Evolutionary conservation across 2,888 invertebrate species (phyloP).

Genomic region (Teinopalpus imperialis): DNA sequence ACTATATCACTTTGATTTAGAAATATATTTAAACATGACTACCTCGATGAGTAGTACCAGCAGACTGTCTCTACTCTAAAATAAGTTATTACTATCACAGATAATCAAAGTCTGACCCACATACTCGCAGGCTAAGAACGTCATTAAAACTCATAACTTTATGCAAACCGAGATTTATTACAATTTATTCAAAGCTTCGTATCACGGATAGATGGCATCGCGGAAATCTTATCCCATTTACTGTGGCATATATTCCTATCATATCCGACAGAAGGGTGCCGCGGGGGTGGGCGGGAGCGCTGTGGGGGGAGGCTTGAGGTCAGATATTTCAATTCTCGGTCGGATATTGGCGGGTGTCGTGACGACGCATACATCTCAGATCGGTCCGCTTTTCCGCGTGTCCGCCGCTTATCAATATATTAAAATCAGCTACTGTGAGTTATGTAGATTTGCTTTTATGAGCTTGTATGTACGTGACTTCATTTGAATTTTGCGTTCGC

Average conservation of each 20-base stretch:
- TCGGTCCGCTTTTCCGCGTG: conserved; percentile 44
- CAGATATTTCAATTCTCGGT: conserved; percentile 79
- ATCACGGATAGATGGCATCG: conserved; percentile 19
- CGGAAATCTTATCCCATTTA: conserved; percentile 29
- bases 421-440: conserved; percentile 49
- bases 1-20: no score
- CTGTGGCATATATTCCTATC: conserved; percentile 21
- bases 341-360: conserved; percentile 77
- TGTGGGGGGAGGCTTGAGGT: conserved; percentile 46
- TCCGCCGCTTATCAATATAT: conserved; percentile 68
- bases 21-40: no score
- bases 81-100: no score
- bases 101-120: no score
- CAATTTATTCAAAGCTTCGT: conserved; percentile 20
- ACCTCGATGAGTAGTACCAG: no score
- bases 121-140: no score
- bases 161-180: no score
- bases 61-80: no score
- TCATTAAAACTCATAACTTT: no score
- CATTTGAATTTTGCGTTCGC: conserved; percentile 19
- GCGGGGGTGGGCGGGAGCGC: conserved; percentile 8
- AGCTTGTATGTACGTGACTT: conserved; percentile 35
- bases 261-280: conserved; percentile 16
- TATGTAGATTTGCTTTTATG: conserved; percentile 35
- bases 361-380: conserved; percentile 76